Conservation (phyloP, 2,797 vertebrate species). For the Scleropages formosus region DNA sequence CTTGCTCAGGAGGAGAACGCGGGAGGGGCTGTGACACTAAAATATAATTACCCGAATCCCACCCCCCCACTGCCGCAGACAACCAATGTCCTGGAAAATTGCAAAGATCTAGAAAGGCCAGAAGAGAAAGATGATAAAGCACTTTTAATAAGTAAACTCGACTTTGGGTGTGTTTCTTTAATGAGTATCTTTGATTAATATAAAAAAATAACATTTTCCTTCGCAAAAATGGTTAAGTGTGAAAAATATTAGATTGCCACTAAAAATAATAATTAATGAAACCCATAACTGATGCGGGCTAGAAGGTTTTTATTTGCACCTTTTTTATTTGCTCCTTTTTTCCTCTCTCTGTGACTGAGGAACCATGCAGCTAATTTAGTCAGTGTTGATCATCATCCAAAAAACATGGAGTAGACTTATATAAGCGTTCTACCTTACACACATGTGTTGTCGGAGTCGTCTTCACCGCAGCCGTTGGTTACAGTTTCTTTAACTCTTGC, state of each 20-base stretch:
- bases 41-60: slow-evolving; percentile 50
- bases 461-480: neutral
- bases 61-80: slow-evolving; percentile 19
- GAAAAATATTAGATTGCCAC: neutral
- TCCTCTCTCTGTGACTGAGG: slow-evolving; percentile 27
- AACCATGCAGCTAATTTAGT: slow-evolving; percentile 42
- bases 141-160: no score
- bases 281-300: slow-evolving; percentile 18
- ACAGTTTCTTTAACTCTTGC: neutral
- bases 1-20: slow-evolving; percentile 47
- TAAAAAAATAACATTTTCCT: neutral
- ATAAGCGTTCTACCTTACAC: neutral
- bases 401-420: neutral
- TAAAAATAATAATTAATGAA: neutral
- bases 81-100: slow-evolving; percentile 44
- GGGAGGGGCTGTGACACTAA: slow-evolving; percentile 50
- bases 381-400: slow-evolving; percentile 32
- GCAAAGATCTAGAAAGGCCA: neutral
- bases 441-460: neutral
- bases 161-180: neutral
- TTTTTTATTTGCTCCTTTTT: slow-evolving; percentile 17
- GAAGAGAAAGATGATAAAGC: no score
- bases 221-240: neutral
- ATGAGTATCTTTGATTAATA: neutral
- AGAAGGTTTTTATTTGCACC: slow-evolving; percentile 33